Base-by-base conservation (phyloP, 2,888 invertebrate genomes). In the Ochlodes sylvanus region DNA sequence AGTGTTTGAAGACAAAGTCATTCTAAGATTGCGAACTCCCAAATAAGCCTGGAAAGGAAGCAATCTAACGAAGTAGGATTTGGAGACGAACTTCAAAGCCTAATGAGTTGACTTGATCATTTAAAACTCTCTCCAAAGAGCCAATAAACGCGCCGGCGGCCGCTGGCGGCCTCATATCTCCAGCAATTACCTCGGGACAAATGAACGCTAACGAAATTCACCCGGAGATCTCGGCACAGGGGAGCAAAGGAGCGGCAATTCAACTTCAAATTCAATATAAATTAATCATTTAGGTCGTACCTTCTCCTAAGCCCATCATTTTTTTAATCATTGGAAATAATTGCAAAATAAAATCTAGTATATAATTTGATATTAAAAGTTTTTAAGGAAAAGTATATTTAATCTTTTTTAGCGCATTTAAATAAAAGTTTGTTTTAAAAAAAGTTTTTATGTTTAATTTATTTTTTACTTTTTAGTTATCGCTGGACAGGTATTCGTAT, bases 151-250 rank as follows among this genome's bases (percentile, higher is more conserved):
- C 69, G 73, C 68, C 72, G 69, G 47, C 69, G 69, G 63, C 19
- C 12, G 27, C 19, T 50, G 64, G 60, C 68, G 74, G 76, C 80
- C 88, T 85, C 87, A 88, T 90, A 90, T 90, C 90, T 89, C 86
- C 82, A 85, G 88, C 89, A 90, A 90, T 91, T 90, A 91, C 90
- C 82, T 75, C 88, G 86, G 89, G 90, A 91, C 90, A 91, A 91
- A 91, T 91, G 90, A 88, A 89, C 87, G 85, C 85, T 91, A 91
- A 91, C 90, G 89, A 90, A 88, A 90, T 90, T 89, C 90, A 89
- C 89, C 89, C 87, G 83, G 83, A 84, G 81, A 75, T 75, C 73
- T 75, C 71, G 71, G 77, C 73, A 75, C 70, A 77, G 15, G 10
- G 69, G 44, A 38, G 62, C 7, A 0, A 38, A 81, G 71, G 88